Percentiles rank a stretch among this genome's conserved stretches.
Conservation (phyloP, 2,888 invertebrate genomes). For the Phasia obesa region DNA sequence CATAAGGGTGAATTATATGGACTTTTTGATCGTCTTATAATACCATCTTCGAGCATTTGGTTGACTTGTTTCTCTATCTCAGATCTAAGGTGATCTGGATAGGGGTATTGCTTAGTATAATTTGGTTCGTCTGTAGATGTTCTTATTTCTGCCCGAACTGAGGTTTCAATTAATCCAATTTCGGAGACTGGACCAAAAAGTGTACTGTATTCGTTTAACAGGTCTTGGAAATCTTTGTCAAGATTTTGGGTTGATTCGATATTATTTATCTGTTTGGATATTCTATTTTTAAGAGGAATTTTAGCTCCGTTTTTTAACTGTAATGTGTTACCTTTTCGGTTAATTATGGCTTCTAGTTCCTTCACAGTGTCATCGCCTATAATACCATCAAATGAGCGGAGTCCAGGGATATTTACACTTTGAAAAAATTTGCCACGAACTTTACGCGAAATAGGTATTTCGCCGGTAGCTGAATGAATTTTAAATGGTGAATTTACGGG, state of each 20-base stretch:
- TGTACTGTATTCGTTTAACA: slow-evolving; percentile 34
- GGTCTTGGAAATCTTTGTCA: slow-evolving; percentile 6
- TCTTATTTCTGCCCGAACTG: slow-evolving; percentile 59
- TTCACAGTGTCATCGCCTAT: not conserved
- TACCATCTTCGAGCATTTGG: slow-evolving; percentile 12
- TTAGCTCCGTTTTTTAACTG: not conserved
- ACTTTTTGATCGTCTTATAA: slow-evolving; percentile 27
- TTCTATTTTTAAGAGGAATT: not conserved
- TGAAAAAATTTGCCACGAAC: not conserved
- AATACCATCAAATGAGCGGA: not conserved
- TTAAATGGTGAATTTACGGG: not conserved
- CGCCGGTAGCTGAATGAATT: not conserved
- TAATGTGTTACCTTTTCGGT: not conserved
- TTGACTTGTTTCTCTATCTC: slow-evolving; percentile 19
- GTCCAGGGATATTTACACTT: not conserved
- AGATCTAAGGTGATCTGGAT: slow-evolving; percentile 30
- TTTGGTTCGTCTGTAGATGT: slow-evolving; percentile 59
- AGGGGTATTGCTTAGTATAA: slow-evolving; percentile 63
- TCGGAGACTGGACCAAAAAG: slow-evolving; percentile 50
- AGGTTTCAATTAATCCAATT: slow-evolving; percentile 45
- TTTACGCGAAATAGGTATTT: no score
- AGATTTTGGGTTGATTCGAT: not conserved
- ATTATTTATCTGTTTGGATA: not conserved
- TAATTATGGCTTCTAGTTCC: not conserved
- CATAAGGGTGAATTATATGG: slow-evolving; percentile 35